Conservation (phyloP, 2,113 vertebrate species). For the Gavia stellata region DNA sequence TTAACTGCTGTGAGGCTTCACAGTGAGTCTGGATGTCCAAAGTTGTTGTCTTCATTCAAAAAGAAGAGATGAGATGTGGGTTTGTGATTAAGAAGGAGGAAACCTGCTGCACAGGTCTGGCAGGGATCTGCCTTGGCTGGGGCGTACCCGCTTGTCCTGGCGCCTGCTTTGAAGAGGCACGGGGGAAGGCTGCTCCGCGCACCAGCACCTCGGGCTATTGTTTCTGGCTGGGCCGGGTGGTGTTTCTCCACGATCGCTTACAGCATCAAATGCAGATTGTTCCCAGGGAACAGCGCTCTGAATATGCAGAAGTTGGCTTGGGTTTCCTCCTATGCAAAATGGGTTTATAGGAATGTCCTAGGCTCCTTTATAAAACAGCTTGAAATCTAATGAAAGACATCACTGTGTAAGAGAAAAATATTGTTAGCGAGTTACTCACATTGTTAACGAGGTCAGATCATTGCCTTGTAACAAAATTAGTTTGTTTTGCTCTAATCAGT, state of each 20-base stretch:
- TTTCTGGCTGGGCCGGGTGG: not conserved
- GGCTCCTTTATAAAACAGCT: not conserved
- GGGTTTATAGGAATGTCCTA: not conserved
- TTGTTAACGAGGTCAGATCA: not conserved
- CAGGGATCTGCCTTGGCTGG: not conserved
- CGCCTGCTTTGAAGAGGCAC: not conserved
- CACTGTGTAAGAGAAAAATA: not conserved
- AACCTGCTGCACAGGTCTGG: not conserved
- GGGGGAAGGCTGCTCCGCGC: not conserved
- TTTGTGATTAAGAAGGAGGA: not conserved
- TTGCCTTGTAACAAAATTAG: slow-evolving; percentile 6
- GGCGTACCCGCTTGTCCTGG: not conserved
- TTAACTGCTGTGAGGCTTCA: not conserved
- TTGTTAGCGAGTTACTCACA: not conserved
- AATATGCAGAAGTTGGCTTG: not conserved
- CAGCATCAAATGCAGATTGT: not conserved
- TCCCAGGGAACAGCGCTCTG: not conserved
- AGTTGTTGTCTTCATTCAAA: not conserved
- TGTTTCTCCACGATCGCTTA: not conserved
- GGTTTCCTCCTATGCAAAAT: not conserved
- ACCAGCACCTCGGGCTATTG: fast-evolving
- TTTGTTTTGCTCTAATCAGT: slow-evolving; percentile 36
- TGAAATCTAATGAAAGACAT: not conserved
- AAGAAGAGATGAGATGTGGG: not conserved
- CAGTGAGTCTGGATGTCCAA: not conserved